Base-by-base conservation (phyloP, 2,113 vertebrate species). In the Syrmaticus mikado region DNA sequence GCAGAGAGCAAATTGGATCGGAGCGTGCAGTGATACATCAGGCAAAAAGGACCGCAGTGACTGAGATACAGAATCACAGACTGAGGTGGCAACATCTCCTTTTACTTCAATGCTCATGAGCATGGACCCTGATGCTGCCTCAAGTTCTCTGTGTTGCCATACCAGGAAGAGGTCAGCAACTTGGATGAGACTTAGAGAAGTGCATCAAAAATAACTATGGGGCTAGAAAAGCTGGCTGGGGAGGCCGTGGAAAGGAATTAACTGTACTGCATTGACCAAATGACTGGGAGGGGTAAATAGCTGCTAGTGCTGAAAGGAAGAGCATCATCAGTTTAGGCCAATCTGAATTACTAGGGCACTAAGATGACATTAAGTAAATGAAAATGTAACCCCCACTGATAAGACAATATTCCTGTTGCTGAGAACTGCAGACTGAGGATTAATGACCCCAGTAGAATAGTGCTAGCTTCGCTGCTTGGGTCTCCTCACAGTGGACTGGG, bases 251-350 rank as follows among this genome's bases (percentile, higher is more conserved):
- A 52, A 41, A 78, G 81, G 76, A 68, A 65, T 82, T 88, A 80
- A 79, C 46, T 11, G 13, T 7, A 20, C 70, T 88, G n/a, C 27
- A 55, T 14, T 74, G 30, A 74, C 64, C 48, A 85, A 82, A 90
- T 53, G n/a, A n/a, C 2, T 79, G 53, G 83, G 83, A 66, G 8
- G 28, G 61, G 79, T 24, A 74, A 80, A 83, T 12, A 81, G 70
- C 72, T 95, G n/a, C 61, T 82, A 55, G 53, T 48, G 50, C 53
- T 72, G 77, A 90, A 92, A 92, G 90, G 87, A 93, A 78, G 88
- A 91, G 61, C 66, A 78, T 72, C 6, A 78, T 72, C 6, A 4
- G 80, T 67, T 74, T 36, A 84, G 90, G 80, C 41, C 75, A 70
- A n/a, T 71, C 48, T 4, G 58, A 95, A 67, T 57, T 94, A 72